Percentiles rank a stretch among this genome's conserved stretches.
phyloP scores from a whole-genome alignment of 2,888 invertebrate genomes.

The Leptinotarsa peninsularis region DNA sequence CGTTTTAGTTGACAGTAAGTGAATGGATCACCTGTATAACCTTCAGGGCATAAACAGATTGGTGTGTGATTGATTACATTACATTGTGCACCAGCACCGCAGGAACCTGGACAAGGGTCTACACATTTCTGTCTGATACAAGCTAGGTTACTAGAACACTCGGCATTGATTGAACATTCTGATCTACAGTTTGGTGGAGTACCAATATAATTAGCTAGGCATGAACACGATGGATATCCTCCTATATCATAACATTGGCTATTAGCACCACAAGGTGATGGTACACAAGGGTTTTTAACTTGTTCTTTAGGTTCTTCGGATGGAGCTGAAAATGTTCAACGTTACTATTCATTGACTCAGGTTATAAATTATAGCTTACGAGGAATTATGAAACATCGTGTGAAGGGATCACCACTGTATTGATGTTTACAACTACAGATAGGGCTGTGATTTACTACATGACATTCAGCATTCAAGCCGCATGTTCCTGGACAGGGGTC shows the following conservation, averaged over 20 bases:
- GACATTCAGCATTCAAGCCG: slow-evolving; percentile 81
- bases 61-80: slow-evolving; percentile 83
- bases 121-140: slow-evolving; percentile 83
- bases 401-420: slow-evolving; percentile 84
- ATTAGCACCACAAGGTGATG: slow-evolving; percentile 82
- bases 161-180: slow-evolving; percentile 79
- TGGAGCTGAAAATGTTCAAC: slow-evolving; percentile 48
- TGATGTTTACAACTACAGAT: slow-evolving; percentile 81
- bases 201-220: slow-evolving; percentile 74
- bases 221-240: slow-evolving; percentile 75
- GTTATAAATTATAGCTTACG: slow-evolving; percentile 53
- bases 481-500: slow-evolving; percentile 87
- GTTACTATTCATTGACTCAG: background rate
- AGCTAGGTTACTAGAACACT: slow-evolving; percentile 79
- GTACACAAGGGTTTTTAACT: slow-evolving; percentile 77
- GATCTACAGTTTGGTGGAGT: slow-evolving; percentile 76
- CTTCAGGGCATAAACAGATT: slow-evolving; percentile 74
- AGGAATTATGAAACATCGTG: slow-evolving; percentile 74
- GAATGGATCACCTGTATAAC: slow-evolving; percentile 72
- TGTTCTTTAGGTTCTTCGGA: slow-evolving; percentile 54
- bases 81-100: slow-evolving; percentile 80
- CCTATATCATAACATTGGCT: slow-evolving; percentile 71
- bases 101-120: slow-evolving; percentile 83
- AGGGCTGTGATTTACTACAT: slow-evolving; percentile 85
- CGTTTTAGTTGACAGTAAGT: slow-evolving; percentile 64